These are phyloP conservation scores for Cephus pulcher DNA, from an alignment of 2,888 invertebrate genomes.

Conservation along the genomic window DNA sequence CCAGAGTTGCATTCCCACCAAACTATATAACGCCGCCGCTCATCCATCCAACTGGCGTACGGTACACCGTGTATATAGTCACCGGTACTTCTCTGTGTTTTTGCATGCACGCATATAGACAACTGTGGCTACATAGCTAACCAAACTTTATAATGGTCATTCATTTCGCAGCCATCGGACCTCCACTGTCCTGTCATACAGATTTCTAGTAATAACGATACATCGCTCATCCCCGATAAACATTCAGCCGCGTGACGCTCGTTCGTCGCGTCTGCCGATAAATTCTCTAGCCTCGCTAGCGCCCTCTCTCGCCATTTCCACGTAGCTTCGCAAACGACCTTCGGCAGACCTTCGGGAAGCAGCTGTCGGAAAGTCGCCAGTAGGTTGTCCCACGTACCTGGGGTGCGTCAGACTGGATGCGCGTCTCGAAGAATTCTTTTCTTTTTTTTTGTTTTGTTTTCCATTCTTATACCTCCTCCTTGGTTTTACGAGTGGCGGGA, in stretches of 20 bases:
- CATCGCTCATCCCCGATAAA: background rate
- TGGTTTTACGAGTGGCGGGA: background rate
- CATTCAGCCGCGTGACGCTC: background rate
- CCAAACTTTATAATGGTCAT: background rate
- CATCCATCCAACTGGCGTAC: background rate
- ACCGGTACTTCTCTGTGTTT: background rate
- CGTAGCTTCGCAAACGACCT: background rate
- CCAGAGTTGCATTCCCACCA: background rate
- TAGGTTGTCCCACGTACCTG: background rate
- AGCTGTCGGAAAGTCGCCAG: background rate
- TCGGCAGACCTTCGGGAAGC: background rate
- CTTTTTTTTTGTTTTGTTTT: background rate
- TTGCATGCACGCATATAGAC: background rate
- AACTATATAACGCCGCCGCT: background rate
- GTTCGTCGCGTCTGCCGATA: background rate
- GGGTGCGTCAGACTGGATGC: background rate
- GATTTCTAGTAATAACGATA: slow-evolving; percentile 3
- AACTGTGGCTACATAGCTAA: background rate
- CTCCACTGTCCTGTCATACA: background rate
- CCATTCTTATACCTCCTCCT: background rate
- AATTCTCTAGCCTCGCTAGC: background rate
- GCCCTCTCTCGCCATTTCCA: background rate
- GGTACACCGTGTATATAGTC: background rate
- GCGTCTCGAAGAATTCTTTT: background rate
- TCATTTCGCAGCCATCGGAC: background rate